Evolutionary conservation across 2,888 invertebrate genomes (phyloP), one percentile per base, ranked within the genome.

Genomic region (Chydorus sphaericus): DNA sequence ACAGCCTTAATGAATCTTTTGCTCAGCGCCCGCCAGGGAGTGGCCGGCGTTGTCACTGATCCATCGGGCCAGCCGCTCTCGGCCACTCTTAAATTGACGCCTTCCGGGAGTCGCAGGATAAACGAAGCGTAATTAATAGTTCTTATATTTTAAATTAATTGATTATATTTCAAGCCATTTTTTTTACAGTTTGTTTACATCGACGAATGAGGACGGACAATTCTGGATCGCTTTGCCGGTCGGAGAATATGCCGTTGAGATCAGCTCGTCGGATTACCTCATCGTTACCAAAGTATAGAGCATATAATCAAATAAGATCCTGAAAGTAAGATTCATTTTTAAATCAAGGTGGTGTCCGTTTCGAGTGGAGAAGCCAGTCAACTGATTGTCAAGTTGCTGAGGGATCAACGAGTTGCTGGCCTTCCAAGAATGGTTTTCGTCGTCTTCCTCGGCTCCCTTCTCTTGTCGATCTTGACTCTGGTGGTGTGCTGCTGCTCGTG

Each of bases 401-500:
- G 73, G 11, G 80, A 86, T 63, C 81, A 81, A 61, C 75, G 73
- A 58, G 77, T 87, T 16, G 71, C 83, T 62, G 88, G 88, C 0
- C 71, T 89, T 72, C 85, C 88, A 0, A 72, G 88, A 29, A 72
- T 85, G 23, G 74, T 82, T 2, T 89, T 90, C 66, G 79, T 88
- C 31, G 76, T 85, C 65, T 66, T 85, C 10, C 74, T 82, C 61
- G 85, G 87, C 14, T 55, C 48, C 49, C 7, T 36, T 16, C 36
- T 55, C 16, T 31, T 55, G 48, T 20, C 39, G 4, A 26, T 33
- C 20, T 28, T 55, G 31, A 26, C 39, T 3, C 33, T 55, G 16
- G 37, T 37, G 10, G 26, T 55, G 10, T 55, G 49, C 28, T 55
- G 55, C 36, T 55, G 39, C 28, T 33, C 55, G 10, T 52, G 52